phyloP scores from a whole-genome alignment of 2,113 vertebrate genomes.

The Rhipidura dahli region DNA sequence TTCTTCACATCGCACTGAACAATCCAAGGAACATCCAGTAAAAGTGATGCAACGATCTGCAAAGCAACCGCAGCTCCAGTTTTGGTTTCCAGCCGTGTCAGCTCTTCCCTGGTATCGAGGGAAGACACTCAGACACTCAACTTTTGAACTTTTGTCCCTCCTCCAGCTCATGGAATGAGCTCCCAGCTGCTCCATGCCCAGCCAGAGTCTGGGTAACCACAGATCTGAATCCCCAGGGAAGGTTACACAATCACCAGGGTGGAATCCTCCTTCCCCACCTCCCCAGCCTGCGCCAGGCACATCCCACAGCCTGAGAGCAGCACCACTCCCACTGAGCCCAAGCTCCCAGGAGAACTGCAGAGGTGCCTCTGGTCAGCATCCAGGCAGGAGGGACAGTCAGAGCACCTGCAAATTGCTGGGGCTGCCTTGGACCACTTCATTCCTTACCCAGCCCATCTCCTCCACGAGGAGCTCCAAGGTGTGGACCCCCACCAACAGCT shows the following conservation, averaged over 20 bases:
- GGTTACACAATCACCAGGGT: background rate
- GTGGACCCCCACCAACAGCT: no score
- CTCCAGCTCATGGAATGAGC: background rate
- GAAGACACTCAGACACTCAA: background rate
- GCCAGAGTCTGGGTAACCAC: background rate
- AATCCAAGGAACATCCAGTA: background rate
- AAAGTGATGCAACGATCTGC: accelerated
- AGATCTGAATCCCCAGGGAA: background rate
- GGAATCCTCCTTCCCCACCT: background rate
- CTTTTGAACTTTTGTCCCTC: background rate
- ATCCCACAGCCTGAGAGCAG: accelerated
- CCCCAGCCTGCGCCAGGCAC: background rate
- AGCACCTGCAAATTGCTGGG: accelerated
- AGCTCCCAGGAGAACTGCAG: background rate
- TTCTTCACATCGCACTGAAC: no score
- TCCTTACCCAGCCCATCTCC: background rate
- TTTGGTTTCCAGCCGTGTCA: background rate
- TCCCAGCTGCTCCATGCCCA: background rate
- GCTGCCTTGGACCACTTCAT: background rate
- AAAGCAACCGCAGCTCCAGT: background rate
- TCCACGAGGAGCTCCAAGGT: background rate
- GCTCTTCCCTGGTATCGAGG: background rate
- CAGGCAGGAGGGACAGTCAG: background rate
- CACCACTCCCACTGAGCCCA: accelerated
- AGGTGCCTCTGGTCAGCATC: accelerated